Conservation (phyloP, 2,113 vertebrate genomes). For the Marmota flaviventris region DNA sequence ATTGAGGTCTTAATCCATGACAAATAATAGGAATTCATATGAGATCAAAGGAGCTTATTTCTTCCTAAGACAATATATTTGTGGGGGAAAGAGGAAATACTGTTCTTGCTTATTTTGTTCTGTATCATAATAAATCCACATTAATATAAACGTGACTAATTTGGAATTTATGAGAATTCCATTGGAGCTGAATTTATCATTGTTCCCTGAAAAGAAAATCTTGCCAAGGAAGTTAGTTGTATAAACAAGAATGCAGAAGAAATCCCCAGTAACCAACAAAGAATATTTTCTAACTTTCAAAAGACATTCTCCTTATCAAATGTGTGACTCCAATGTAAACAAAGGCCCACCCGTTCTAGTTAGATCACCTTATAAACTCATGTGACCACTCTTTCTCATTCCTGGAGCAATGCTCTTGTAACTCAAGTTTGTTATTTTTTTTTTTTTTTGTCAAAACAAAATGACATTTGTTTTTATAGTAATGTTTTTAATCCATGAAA, state of each 20-base stretch:
- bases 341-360: background rate
- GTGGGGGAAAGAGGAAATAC: background rate
- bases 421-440: background rate
- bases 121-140: background rate
- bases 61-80: background rate
- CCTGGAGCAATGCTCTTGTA: background rate
- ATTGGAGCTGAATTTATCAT: background rate
- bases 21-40: background rate
- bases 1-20: background rate
- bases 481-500: background rate
- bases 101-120: background rate
- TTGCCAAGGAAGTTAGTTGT: background rate
- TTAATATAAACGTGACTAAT: background rate
- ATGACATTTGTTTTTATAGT: background rate
- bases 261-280: background rate
- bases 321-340: background rate
- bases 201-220: constrained; percentile 24
- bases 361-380: background rate
- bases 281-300: background rate
- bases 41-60: background rate
- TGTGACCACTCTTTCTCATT: background rate
- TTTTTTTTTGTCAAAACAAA: background rate
- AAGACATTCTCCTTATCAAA: background rate
- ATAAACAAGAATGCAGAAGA: background rate
- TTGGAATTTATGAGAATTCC: constrained; percentile 41